Evolutionary conservation across 1,140 invertebrate species (phyloP).

Genomic region (Phortica variegata): DNA sequence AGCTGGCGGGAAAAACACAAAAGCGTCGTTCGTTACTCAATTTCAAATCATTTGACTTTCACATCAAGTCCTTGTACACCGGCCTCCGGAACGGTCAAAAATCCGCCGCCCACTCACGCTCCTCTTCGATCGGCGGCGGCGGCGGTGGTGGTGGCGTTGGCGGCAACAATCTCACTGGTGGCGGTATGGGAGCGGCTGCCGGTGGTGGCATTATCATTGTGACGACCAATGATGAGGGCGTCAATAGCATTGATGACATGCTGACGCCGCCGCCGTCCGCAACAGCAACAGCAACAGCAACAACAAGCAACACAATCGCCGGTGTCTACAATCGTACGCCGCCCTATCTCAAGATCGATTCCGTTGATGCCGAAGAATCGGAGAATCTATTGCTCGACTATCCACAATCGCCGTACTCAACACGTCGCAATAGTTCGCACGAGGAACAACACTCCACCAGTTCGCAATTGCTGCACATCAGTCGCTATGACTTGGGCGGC

Average conservation of each 20-base stretch:
- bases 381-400: conserved; percentile 35
- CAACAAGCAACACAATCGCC: background rate
- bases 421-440: conserved; percentile 27
- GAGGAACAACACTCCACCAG: conserved; percentile 27
- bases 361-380: conserved; percentile 43
- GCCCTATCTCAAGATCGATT: conserved; percentile 48
- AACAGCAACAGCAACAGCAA: conserved; percentile 1
- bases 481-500: conserved; percentile 11
- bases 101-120: conserved; percentile 18
- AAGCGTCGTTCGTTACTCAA: conserved; percentile 49
- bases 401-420: conserved; percentile 33
- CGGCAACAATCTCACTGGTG: too few relatives aligned
- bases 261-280: background rate
- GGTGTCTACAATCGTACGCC: conserved; percentile 17
- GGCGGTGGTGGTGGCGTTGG: background rate
- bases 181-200: too few relatives aligned
- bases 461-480: conserved; percentile 26
- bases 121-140: conserved; percentile 15
- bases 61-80: conserved; percentile 49
- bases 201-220: background rate
- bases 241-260: background rate
- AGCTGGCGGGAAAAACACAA: conserved; percentile 14
- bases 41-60: conserved; percentile 52
- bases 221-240: background rate
- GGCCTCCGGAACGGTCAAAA: conserved; percentile 24